phyloP scores from a whole-genome alignment of 2,113 vertebrate species.

The Ceratotherium simum region DNA sequence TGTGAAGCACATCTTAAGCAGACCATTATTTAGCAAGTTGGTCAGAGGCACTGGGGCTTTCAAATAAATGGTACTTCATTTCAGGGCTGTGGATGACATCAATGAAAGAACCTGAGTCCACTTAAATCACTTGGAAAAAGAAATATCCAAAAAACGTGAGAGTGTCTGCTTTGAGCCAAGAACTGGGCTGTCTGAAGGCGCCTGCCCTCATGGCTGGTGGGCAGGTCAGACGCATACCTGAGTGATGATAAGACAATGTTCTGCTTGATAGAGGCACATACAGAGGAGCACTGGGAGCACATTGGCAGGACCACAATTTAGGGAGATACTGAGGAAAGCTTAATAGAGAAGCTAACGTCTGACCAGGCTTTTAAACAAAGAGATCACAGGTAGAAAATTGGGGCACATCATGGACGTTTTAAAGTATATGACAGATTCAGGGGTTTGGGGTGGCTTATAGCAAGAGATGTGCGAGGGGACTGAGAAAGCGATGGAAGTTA shows the following conservation, averaged over 20 bases:
- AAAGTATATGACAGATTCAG: not conserved
- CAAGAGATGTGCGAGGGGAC: not conserved
- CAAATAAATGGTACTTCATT: not conserved
- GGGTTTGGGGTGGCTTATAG: not conserved
- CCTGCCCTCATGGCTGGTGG: not conserved
- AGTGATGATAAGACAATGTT: not conserved
- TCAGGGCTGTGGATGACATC: not conserved
- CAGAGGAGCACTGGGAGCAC: not conserved
- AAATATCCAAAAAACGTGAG: not conserved
- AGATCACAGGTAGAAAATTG: not conserved
- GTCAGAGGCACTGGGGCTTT: not conserved
- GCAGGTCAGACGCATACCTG: not conserved
- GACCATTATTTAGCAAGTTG: not conserved
- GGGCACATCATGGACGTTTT: not conserved
- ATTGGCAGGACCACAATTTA: not conserved
- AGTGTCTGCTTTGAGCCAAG: not conserved
- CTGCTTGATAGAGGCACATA: not conserved
- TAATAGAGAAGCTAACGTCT: not conserved
- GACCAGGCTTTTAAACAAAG: not conserved
- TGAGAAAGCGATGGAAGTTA: not conserved
- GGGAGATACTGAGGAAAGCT: not conserved
- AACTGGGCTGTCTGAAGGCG: not conserved
- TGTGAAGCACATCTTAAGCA: not conserved
- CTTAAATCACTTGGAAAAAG: too few species aligned
- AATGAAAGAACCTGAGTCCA: not conserved